phyloP scores from a whole-genome alignment of 2,113 vertebrate genomes.

The Anhinga rufa region DNA sequence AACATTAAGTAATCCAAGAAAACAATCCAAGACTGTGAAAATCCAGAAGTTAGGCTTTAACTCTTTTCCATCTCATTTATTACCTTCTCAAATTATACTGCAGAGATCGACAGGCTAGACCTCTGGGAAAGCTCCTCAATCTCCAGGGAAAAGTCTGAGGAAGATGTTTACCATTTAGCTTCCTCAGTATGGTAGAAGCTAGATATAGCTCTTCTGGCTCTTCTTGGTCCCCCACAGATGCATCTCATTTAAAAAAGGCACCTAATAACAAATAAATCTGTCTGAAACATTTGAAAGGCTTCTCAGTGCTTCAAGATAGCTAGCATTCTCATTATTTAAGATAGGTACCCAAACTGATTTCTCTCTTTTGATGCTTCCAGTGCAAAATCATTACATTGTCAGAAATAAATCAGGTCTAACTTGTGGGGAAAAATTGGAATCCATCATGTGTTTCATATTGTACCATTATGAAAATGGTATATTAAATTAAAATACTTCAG shows the following conservation, averaged over 20 bases:
- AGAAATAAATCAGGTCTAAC: background rate
- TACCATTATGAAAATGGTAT: slow-evolving; percentile 32
- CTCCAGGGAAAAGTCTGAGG: background rate
- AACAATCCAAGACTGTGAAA: background rate
- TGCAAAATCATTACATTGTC: background rate
- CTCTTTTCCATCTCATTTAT: background rate
- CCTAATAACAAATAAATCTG: background rate
- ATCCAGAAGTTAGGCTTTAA: background rate
- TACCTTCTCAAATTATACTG: background rate
- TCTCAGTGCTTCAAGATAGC: background rate
- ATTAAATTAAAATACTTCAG: slow-evolving; percentile 33
- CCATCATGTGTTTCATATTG: background rate
- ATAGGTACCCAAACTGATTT: background rate
- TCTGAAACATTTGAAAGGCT: background rate
- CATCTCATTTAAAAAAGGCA: background rate
- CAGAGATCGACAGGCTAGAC: background rate
- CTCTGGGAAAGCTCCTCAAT: background rate
- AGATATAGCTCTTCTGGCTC: background rate
- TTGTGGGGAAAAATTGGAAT: background rate
- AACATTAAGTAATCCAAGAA: background rate
- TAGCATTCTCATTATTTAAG: background rate
- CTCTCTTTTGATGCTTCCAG: background rate
- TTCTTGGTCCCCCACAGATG: background rate
- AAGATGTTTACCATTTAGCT: background rate
- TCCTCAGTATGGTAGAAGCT: background rate